Evolutionary conservation across 2,888 invertebrate genomes (phyloP), one percentile per base, ranked within the genome.

Genomic region (Balanococcus diminutus): DNA sequence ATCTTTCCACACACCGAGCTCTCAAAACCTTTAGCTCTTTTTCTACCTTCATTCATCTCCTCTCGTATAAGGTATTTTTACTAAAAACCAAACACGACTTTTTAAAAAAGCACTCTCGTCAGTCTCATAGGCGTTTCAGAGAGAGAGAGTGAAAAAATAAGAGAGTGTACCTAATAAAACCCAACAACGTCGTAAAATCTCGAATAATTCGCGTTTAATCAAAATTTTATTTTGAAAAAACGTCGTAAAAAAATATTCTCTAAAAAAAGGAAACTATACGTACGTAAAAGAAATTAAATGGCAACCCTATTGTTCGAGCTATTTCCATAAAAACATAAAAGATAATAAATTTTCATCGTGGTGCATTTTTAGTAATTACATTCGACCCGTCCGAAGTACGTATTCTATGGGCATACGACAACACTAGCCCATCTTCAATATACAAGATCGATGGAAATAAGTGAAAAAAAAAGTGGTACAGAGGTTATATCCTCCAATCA

Each of bases 321-420:
- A 51, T 51, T 83, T 83, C 51, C 42, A 82, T 82, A 83, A 51
- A 51, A 56, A 31, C 28, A 51, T 83, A 56, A 83, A 56, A 61
- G 82, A 83, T 83, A 31, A 32, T 83, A 83, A 83, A 83, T 83
- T 83, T 61, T 61, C 82, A 82, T 82, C 39, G 51, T 28, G 3
- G 11, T 39, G 16, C 51, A n/a, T 42, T 81, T n/a, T 61, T 32
- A 51, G 82, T 83, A 83, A 83, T 83, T 83, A 83, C 82, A 31
- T 83, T 31, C 31, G 19, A 31, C 61, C 82, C 82, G 9, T 31
- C 51, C 46, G 2, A 25, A 42, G 42, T 11, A 42, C 11, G 42
- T 11, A 42, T 11, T 28, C 46, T 82, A 16, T 19, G 11, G 14
- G 25, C n/a, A 46, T 61, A 61, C 11, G 16, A 3, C 42, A 16